Conservation (phyloP, 2,113 vertebrate genomes). For the Siniperca chuatsi region DNA sequence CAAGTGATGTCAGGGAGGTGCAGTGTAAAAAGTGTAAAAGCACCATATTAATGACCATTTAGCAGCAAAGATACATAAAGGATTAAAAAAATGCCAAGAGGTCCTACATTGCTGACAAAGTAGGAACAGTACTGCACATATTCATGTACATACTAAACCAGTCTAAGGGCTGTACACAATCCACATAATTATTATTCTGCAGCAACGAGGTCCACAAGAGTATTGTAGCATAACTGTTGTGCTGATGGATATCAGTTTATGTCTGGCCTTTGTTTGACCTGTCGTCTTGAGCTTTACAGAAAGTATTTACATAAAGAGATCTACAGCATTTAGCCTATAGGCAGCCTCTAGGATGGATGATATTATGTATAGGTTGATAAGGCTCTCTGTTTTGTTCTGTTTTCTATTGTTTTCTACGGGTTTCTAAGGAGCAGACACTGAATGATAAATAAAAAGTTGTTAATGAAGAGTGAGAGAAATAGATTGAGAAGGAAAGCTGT, state of each 20-base stretch:
- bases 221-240: neutral
- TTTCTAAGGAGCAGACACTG: neutral
- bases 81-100: no score
- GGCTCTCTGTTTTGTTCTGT: conserved; percentile 5
- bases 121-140: neutral
- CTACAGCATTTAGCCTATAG: neutral
- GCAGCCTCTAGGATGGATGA: neutral
- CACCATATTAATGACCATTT: neutral
- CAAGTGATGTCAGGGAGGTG: neutral
- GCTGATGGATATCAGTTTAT: conserved; percentile 41
- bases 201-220: conserved; percentile 11
- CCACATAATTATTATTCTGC: conserved; percentile 5
- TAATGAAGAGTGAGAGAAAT: conserved; percentile 20
- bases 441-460: conserved; percentile 15
- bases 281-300: neutral
- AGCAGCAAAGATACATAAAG: neutral
- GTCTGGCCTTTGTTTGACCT: conserved; percentile 48
- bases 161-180: neutral
- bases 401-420: neutral
- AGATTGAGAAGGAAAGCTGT: conserved; percentile 4
- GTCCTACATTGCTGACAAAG: neutral
- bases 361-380: conserved; percentile 13
- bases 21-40: neutral
- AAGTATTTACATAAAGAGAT: conserved; percentile 16
- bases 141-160: neutral